Percentiles rank a stretch among this genome's conserved stretches.
Evolutionary conservation across 2,888 invertebrate species (phyloP).

Genomic region (Operophtera brumata): DNA sequence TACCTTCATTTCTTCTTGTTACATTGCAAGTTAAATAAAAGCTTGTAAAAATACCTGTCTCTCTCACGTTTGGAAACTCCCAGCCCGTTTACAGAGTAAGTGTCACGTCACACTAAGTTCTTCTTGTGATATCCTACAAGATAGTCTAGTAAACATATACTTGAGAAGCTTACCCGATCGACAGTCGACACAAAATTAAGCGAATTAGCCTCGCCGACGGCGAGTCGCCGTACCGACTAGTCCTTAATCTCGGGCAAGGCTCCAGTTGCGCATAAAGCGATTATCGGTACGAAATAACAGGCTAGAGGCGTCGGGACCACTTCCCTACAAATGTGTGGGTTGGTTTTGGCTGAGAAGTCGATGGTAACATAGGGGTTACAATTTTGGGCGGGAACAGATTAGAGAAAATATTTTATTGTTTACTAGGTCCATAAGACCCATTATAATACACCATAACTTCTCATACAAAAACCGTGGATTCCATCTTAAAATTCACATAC

Average conservation of each 20-base stretch:
- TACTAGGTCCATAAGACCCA: too few species aligned
- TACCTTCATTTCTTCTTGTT: too few species aligned
- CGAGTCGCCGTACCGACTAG: not conserved
- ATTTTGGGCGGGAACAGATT: not conserved
- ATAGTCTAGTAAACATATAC: too few species aligned
- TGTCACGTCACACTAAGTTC: too few species aligned
- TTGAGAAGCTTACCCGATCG: too few species aligned
- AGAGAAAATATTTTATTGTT: too few species aligned
- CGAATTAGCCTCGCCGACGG: not conserved
- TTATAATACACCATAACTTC: too few species aligned
- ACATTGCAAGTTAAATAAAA: too few species aligned
- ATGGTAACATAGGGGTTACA: not conserved
- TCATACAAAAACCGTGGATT: too few species aligned
- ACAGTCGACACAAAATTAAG: not conserved
- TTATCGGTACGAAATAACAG: conserved; percentile 1
- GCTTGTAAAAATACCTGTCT: too few species aligned
- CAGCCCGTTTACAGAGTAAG: not conserved
- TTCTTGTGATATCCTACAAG: too few species aligned
- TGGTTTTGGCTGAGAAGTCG: not conserved
- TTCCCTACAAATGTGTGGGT: not conserved
- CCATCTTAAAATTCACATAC: too few species aligned
- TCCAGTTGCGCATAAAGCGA: not conserved
- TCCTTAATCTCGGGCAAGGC: not conserved
- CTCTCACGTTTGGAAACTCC: not conserved
- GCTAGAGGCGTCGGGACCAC: not conserved